phyloP scores from a whole-genome alignment of 2,888 invertebrate genomes.

The Drosophila conformis region DNA sequence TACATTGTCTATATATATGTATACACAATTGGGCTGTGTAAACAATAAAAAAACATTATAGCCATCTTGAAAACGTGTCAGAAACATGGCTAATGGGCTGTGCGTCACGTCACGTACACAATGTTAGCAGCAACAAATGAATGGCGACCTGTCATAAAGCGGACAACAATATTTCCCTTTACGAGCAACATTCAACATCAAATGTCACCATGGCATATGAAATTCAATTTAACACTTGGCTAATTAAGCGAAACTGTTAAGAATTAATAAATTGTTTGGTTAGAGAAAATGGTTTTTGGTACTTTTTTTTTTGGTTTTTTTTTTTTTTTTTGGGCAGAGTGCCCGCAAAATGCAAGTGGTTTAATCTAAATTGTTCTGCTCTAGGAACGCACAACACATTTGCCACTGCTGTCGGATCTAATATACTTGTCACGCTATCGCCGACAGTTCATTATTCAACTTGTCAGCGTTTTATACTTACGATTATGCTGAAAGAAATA shows the following conservation, averaged over 20 bases:
- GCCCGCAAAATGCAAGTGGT: constrained; percentile 49
- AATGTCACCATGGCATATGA: constrained; percentile 28
- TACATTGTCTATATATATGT: background rate
- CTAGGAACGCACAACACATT: constrained; percentile 7
- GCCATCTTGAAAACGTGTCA: constrained; percentile 1
- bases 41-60: background rate
- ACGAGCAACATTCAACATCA: background rate
- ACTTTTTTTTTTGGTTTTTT: constrained; percentile 26
- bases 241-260: constrained; percentile 64
- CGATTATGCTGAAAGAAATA: constrained; percentile 21
- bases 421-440: constrained; percentile 34
- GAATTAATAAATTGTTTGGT: constrained; percentile 64
- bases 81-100: constrained; percentile 19
- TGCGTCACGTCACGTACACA: constrained; percentile 48
- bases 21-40: background rate
- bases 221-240: constrained; percentile 46
- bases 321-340: constrained; percentile 55
- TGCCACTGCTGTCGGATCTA: constrained; percentile 33
- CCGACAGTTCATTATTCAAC: constrained; percentile 52
- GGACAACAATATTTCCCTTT: constrained; percentile 14
- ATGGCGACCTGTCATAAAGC: constrained; percentile 12
- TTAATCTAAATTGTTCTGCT: constrained; percentile 37
- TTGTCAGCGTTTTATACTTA: constrained; percentile 56
- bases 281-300: constrained; percentile 13
- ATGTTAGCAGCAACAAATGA: constrained; percentile 9